Evolutionary conservation across 2,113 vertebrate species (phyloP).

Genomic region (Macaca nemestrina): DNA sequence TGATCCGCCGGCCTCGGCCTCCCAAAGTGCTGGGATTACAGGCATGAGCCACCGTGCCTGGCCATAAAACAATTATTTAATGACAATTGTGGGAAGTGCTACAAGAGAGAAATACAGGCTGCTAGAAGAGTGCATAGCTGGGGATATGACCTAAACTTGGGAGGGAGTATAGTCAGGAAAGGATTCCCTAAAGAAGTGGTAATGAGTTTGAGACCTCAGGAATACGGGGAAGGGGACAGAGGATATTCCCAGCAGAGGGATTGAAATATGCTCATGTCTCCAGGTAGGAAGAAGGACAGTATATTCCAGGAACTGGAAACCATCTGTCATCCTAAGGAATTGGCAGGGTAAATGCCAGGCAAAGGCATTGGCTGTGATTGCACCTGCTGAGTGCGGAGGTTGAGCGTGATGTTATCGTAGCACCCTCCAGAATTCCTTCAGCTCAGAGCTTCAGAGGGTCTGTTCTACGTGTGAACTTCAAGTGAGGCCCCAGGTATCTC

Average conservation of each 20-base stretch:
- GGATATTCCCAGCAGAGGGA: not conserved
- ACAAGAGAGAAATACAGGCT: no score
- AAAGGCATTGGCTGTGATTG: not conserved
- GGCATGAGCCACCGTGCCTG: no score
- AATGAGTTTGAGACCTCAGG: not conserved
- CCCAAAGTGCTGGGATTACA: no score
- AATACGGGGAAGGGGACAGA: not conserved
- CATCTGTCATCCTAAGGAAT: not conserved
- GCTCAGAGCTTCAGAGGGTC: not conserved
- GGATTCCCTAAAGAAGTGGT: not conserved
- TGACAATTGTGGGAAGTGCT: not conserved
- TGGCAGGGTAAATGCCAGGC: not conserved
- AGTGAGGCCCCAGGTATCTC: not conserved
- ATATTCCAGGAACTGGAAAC: not conserved
- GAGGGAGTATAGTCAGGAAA: not conserved
- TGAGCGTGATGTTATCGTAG: not conserved
- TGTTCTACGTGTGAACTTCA: not conserved
- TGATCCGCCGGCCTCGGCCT: no score
- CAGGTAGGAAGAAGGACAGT: not conserved
- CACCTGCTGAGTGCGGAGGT: not conserved
- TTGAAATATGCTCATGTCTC: not conserved
- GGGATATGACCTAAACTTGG: not conserved
- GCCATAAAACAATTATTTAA: not conserved
- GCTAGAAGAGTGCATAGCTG: not conserved
- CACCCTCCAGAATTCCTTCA: not conserved